Conservation (phyloP, 2,888 invertebrate species). For the Diloba caeruleocephala region DNA sequence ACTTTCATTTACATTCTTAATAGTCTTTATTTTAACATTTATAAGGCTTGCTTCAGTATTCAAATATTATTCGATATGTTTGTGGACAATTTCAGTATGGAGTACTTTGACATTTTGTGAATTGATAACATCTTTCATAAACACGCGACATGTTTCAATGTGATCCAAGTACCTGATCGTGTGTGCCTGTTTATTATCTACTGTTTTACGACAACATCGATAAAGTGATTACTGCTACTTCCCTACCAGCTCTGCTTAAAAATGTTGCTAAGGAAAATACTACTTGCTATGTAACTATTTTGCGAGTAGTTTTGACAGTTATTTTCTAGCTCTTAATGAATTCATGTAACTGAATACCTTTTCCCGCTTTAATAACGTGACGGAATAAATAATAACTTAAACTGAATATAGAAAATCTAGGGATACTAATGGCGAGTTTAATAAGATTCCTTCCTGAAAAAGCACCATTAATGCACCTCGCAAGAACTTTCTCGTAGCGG, state of each 20-base stretch:
- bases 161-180: conserved; percentile 23
- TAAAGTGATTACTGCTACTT: too few relatives aligned
- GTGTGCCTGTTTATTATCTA: conserved; percentile 15
- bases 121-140: conserved; percentile 56
- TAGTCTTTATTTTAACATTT: conserved; percentile 26
- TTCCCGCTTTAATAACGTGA: too few relatives aligned
- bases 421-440: too few relatives aligned
- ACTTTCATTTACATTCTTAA: conserved; percentile 38
- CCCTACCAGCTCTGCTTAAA: too few relatives aligned
- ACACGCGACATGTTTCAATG: conserved; percentile 41
- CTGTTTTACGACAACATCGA: too few relatives aligned
- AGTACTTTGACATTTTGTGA: conserved; percentile 60
- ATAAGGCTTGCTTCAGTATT: conserved; percentile 34
- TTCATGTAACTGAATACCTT: too few relatives aligned
- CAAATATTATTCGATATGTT: conserved; percentile 13
- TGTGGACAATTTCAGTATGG: conserved; percentile 39
- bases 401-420: too few relatives aligned
- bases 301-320: too few relatives aligned
- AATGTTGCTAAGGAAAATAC: too few relatives aligned
- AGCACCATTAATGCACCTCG: conserved; percentile 18
- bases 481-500: conserved; percentile 23
- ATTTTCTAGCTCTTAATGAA: too few relatives aligned
- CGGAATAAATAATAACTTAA: too few relatives aligned
- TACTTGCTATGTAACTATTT: too few relatives aligned
- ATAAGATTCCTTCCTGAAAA: conserved; percentile 5